phyloP scores from a whole-genome alignment of 1,140 invertebrate genomes.

The Pogonomyrmex barbatus region DNA sequence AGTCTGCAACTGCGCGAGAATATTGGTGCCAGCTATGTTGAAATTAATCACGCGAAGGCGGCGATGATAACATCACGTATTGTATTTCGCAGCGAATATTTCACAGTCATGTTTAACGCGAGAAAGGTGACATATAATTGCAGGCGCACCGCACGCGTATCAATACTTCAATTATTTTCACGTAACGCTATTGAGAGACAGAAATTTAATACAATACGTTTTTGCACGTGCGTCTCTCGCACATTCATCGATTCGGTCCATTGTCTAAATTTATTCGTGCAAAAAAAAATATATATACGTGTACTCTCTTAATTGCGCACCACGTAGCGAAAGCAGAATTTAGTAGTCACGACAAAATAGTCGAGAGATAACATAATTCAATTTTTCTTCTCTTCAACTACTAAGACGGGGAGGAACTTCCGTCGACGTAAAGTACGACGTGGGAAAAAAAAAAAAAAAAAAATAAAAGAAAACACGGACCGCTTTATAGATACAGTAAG shows the following conservation, averaged over 20 bases:
- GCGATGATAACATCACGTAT: neutral
- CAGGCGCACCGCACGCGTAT: neutral
- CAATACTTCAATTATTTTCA: neutral
- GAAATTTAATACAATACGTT: neutral
- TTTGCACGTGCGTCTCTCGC: neutral
- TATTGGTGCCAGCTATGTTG: slow-evolving; percentile 10
- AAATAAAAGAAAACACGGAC: slow-evolving; percentile 9
- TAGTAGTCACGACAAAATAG: neutral
- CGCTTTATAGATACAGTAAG: slow-evolving; percentile 26
- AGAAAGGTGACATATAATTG: neutral
- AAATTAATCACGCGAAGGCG: slow-evolving; percentile 12
- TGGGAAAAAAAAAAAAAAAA: neutral
- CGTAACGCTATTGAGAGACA: neutral
- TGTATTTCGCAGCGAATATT: neutral
- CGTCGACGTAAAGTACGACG: neutral
- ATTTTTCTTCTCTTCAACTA: neutral
- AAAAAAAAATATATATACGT: neutral
- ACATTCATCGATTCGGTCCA: neutral
- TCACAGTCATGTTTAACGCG: neutral
- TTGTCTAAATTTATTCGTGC: neutral
- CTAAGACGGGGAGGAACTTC: slow-evolving; percentile 4
- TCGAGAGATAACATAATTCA: neutral
- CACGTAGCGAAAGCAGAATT: neutral
- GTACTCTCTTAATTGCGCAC: neutral
- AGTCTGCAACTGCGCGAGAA: neutral